A percentile compares a stretch with the other conserved stretches of the same genome.
Conservation (phyloP, 1,140 invertebrate genomes). For the Psilanteris sp. region DNA sequence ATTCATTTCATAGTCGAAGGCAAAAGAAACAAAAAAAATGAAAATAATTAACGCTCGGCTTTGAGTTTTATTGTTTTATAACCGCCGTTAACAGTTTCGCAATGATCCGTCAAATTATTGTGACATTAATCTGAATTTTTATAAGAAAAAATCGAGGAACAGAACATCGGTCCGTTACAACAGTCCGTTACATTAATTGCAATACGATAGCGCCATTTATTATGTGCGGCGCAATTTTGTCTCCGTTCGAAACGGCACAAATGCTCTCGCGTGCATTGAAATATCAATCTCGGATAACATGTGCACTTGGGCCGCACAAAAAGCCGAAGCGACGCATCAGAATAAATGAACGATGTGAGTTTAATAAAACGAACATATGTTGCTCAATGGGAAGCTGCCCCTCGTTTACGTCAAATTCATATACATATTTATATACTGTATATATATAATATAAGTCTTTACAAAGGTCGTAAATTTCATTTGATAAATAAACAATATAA, state of each 20-base stretch:
- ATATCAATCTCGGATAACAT: conserved; percentile 23
- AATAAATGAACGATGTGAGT: conserved; percentile 20
- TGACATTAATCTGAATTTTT: background rate
- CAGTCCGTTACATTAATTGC: conserved; percentile 37
- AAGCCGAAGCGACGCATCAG: conserved; percentile 8
- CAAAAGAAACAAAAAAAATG: too few species aligned
- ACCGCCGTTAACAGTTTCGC: too few species aligned
- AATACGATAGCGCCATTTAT: conserved; percentile 28
- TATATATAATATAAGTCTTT: too few species aligned
- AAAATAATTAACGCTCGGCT: too few species aligned
- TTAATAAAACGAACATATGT: conserved; percentile 16
- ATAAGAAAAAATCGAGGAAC: conserved; percentile 1
- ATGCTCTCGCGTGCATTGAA: conserved; percentile 25
- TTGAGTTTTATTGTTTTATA: too few species aligned
- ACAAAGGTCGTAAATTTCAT: too few species aligned
- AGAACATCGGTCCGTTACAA: conserved; percentile 14
- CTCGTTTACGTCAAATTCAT: conserved; percentile 4
- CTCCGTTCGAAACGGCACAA: conserved; percentile 1
- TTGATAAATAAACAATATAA: too few species aligned
- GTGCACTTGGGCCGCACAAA: conserved; percentile 1
- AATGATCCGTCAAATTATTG: conserved; percentile 12
- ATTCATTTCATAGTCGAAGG: too few species aligned
- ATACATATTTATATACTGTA: too few species aligned
- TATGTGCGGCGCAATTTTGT: conserved; percentile 12
- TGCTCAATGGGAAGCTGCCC: background rate